Evolutionary conservation across 2,797 vertebrate species (phyloP).

Genomic region (Hirundo rustica): DNA sequence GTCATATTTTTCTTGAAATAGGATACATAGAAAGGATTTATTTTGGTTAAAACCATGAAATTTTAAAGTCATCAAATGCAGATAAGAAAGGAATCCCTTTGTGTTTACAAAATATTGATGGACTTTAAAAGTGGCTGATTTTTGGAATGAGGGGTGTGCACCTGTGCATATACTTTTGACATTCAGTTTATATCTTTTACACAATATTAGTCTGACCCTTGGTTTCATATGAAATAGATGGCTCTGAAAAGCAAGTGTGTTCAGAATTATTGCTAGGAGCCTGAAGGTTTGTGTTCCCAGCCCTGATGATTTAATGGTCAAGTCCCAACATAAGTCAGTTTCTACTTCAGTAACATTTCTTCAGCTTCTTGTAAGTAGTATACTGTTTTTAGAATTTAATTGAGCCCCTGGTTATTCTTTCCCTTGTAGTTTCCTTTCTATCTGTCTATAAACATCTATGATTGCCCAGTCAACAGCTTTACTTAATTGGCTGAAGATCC

Average conservation of each 20-base stretch:
- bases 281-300: not conserved
- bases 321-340: not conserved
- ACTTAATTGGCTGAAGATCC: conserved; percentile 60
- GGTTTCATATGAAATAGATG: not conserved
- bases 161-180: not conserved
- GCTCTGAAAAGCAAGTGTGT: not conserved
- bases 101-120: not conserved
- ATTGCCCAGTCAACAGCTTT: conserved; percentile 32
- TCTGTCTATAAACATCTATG: conserved; percentile 34
- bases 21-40: not conserved
- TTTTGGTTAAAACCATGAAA: not conserved
- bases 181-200: not conserved
- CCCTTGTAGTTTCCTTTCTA: not conserved
- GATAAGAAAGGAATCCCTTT: not conserved
- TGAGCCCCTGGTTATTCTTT: not conserved
- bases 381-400: not conserved
- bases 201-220: not conserved
- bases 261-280: not conserved
- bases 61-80: not conserved
- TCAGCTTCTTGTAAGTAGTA: not conserved
- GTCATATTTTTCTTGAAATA: not conserved
- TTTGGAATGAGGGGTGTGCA: not conserved
- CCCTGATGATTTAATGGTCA: not conserved
- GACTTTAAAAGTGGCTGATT: not conserved
- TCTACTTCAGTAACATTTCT: not conserved